Evolutionary conservation across 1,140 invertebrate genomes (phyloP).

Genomic region (Cherax quadricarinatus): DNA sequence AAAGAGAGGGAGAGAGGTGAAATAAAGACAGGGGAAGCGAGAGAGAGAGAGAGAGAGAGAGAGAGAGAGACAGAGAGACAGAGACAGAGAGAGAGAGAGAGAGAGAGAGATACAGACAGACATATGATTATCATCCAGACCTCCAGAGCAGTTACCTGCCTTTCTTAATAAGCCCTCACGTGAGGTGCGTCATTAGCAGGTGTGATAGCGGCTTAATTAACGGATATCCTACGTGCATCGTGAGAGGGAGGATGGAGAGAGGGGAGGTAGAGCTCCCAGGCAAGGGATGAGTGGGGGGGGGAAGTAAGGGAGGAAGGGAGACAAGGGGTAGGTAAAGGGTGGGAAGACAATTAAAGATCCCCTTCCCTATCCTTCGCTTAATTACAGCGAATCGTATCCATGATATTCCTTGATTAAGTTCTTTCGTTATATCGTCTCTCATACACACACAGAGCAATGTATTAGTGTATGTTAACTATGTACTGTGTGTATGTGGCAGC

Average conservation of each 20-base stretch:
- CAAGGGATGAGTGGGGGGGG: too few species aligned
- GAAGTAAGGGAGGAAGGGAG: neutral
- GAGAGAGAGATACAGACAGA: neutral
- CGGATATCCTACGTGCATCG: conserved; percentile 9
- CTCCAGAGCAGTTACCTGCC: neutral
- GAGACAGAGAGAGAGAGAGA: too few species aligned
- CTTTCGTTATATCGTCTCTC: too few species aligned
- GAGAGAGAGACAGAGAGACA: too few species aligned
- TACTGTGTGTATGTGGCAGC: too few species aligned
- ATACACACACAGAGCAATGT: too few species aligned
- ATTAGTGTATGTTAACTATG: too few species aligned
- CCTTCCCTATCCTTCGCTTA: too few species aligned
- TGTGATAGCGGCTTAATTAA: conserved; percentile 21
- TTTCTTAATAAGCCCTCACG: neutral
- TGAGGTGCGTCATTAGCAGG: conserved; percentile 20
- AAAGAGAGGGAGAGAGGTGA: neutral
- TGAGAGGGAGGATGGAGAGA: neutral
- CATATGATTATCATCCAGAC: neutral
- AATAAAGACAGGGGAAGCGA: neutral
- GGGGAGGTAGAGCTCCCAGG: neutral
- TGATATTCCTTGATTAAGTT: too few species aligned
- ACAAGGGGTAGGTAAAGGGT: neutral
- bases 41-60: conserved; percentile 1
- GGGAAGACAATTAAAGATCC: too few species aligned
- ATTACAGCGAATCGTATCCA: too few species aligned